Evolutionary conservation across 64 coral and sea anemone species (phyloP).

Genomic region (Porites australiensis): DNA sequence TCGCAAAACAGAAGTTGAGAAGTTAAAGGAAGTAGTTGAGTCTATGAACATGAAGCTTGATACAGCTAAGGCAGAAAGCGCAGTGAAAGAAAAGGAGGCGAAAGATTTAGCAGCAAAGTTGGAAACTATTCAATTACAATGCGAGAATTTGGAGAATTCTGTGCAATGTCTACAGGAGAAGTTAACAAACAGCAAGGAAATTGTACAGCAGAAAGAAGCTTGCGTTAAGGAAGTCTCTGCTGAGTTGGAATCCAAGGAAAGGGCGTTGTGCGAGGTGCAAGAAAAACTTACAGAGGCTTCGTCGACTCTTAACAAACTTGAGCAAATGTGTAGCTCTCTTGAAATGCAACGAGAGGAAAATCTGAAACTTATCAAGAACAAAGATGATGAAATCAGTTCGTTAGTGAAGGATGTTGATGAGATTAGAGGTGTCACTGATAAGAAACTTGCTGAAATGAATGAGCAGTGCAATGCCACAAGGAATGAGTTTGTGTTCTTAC

Average conservation of each 20-base stretch:
- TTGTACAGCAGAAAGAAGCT: conserved; percentile 56
- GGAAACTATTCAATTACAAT: background rate
- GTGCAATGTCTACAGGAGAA: conserved; percentile 28
- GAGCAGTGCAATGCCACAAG: conserved; percentile 50
- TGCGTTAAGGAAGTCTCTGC: conserved; percentile 39
- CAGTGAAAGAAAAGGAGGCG: conserved; percentile 51
- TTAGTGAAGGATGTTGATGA: conserved; percentile 28
- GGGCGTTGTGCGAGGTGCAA: background rate
- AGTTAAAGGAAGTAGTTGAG: conserved; percentile 41
- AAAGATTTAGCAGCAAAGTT: conserved; percentile 30
- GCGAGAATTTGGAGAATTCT: background rate
- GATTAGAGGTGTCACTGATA: background rate
- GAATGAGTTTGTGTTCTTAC: conserved; percentile 45
- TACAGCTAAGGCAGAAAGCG: background rate
- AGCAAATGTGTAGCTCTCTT: background rate
- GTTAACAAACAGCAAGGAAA: conserved; percentile 50
- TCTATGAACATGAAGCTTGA: conserved; percentile 26
- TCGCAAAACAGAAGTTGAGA: conserved; percentile 42
- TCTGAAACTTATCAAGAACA: conserved; percentile 17
- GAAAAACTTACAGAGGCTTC: background rate
- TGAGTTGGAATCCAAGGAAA: conserved; percentile 38
- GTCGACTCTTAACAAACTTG: conserved; percentile 2
- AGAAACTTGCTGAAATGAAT: conserved; percentile 22
- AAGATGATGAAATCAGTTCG: conserved; percentile 57
- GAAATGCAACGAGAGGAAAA: conserved; percentile 52